Base-by-base conservation (phyloP, 2,888 invertebrate species). In the Escarpia spicata region DNA sequence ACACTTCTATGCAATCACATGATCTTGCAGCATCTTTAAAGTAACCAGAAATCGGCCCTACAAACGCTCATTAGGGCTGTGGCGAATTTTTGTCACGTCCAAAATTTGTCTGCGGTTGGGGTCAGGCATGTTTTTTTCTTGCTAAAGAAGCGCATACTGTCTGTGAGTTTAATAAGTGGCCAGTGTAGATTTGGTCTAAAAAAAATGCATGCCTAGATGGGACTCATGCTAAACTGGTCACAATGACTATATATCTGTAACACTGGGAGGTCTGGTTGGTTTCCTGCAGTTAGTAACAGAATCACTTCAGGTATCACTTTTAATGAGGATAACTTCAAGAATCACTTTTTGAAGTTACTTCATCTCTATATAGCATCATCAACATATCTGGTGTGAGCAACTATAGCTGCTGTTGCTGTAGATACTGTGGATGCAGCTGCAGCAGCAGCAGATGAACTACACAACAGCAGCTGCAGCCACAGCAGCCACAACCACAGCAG, bases 1-100 rank as follows among this genome's bases (percentile, higher is more conserved):
- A 75, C 75, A n/a, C 75, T 75, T 75, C 75, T 26, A 75, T 75
- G 75, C 75, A 75, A 75, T 75, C 75, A 26, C 75, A 75, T 75
- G 75, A 75, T 52, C 52, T 52, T 52, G 9, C 52, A 9, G 52
- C n/a, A 6, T 75, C 75, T 75, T 75, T 75, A 75, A 75, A 75
- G 75, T 26, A 75, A 3, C 75, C 26, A 75, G 75, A 26, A 75
- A 26, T 75, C 26, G 26, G 19, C 15, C 75, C 75, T 75, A 26
- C n/a, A 75, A 75, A 75, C n/a, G 26, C 75, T 75, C 75, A 6
- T 75, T 75, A n/a, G 75, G 75, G 75, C 26, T 26, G n/a, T 2
- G 26, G 19, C 19, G 26, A 26, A 75, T 75, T 2, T 75, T 75
- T 75, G 26, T 75, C 75, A 75, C n/a, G 75, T 75, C 19, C 3